Conservation (phyloP, 2,797 vertebrate species). For the Vespertilio murinus region DNA sequence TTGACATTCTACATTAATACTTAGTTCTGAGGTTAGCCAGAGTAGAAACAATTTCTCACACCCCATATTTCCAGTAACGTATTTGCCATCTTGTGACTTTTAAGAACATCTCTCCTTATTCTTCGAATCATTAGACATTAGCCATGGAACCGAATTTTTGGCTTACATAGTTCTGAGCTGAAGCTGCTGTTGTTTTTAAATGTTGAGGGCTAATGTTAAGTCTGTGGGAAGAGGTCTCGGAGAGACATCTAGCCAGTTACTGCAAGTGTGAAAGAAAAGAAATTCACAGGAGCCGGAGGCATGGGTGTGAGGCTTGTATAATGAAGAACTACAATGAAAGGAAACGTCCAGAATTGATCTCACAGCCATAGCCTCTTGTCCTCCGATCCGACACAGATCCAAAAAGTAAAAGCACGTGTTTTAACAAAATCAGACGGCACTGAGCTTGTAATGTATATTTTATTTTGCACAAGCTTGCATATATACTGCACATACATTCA, state of each 20-base stretch:
- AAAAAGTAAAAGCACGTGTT: background rate
- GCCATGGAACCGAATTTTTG: background rate
- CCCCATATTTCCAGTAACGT: background rate
- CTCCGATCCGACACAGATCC: background rate
- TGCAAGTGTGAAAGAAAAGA: background rate
- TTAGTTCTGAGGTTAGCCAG: background rate
- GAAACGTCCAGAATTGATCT: background rate
- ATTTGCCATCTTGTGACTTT: conserved; percentile 3
- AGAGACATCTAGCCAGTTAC: background rate
- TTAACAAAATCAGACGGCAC: conserved; percentile 80
- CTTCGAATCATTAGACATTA: background rate
- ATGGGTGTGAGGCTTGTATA: background rate
- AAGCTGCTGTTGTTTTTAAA: background rate
- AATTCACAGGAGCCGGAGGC: background rate
- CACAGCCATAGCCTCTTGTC: background rate
- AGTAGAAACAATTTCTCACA: background rate
- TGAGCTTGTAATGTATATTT: conserved; percentile 94
- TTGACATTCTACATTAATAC: background rate
- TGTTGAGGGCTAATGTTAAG: background rate
- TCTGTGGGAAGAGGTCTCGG: background rate
- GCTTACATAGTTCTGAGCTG: background rate
- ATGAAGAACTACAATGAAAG: background rate
- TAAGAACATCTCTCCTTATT: background rate
- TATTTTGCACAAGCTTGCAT: conserved; percentile 99
- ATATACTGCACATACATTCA: conserved; percentile 99